Percentiles rank a stretch among this genome's conserved stretches.
Evolutionary conservation across 2,113 vertebrate genomes (phyloP).

Genomic region (Aldabrachelys gigantea): DNA sequence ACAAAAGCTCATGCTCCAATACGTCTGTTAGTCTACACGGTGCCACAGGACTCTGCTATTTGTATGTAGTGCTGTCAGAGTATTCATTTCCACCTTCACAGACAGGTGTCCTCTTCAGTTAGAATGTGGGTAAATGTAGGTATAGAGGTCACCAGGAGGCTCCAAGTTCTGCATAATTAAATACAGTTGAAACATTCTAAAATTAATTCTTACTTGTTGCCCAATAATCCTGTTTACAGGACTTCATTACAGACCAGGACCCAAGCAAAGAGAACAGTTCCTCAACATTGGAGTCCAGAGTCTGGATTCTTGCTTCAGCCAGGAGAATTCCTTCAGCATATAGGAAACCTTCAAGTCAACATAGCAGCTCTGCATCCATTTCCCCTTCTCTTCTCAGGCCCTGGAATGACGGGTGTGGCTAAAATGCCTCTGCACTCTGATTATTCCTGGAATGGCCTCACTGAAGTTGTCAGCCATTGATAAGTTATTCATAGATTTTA

Average conservation of each 20-base stretch:
- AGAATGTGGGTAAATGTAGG: background rate
- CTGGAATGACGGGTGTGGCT: background rate
- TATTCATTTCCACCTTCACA: background rate
- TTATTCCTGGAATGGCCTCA: background rate
- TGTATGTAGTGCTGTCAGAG: background rate
- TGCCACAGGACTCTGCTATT: background rate
- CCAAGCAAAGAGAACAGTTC: background rate
- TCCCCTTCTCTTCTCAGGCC: background rate
- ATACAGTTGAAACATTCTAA: background rate
- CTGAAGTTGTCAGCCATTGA: background rate
- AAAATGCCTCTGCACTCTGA: background rate
- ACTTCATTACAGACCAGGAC: background rate
- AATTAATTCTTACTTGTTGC: background rate
- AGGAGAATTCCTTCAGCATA: background rate
- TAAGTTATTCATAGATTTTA: background rate
- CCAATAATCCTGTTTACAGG: background rate
- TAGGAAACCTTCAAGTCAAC: background rate
- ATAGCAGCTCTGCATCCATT: background rate
- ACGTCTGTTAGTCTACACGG: no score
- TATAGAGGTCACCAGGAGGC: background rate
- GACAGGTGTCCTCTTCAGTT: background rate
- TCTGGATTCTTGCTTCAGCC: background rate
- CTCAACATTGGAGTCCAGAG: background rate
- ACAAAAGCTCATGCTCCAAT: no score
- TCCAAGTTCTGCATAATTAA: background rate